Conservation (phyloP, 2,113 vertebrate genomes). For the Propithecus coquereli region DNA sequence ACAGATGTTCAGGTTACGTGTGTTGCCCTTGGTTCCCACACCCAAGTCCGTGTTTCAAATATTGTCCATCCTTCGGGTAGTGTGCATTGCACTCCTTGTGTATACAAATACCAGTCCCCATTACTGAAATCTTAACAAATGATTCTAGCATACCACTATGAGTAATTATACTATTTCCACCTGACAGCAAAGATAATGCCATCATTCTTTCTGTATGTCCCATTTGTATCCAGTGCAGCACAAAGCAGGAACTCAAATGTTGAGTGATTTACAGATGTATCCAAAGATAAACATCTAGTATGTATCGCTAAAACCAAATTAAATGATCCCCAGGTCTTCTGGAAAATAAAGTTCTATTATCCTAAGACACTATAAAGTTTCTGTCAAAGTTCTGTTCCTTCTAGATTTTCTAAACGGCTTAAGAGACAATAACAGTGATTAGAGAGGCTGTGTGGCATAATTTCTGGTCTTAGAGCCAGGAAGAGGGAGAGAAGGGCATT, state of each 20-base stretch:
- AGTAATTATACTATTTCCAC: not conserved
- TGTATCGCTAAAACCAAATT: conserved; percentile 33
- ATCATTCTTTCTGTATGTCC: not conserved
- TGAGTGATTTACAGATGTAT: not conserved
- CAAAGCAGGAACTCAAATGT: conserved; percentile 16
- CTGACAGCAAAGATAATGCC: not conserved
- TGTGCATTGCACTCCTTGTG: too few relatives aligned
- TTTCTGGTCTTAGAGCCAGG: not conserved
- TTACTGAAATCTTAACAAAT: conserved; percentile 1
- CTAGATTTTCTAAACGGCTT: conserved; percentile 1
- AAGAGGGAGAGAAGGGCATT: not conserved
- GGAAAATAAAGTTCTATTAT: conserved; percentile 7
- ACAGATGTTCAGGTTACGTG: too few relatives aligned
- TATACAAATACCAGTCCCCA: too few relatives aligned
- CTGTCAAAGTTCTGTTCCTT: conserved; percentile 8
- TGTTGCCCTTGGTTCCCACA: too few relatives aligned
- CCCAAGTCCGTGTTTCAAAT: too few relatives aligned
- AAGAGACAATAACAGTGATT: conserved; percentile 7
- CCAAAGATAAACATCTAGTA: conserved; percentile 3
- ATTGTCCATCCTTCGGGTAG: too few relatives aligned
- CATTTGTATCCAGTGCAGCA: not conserved
- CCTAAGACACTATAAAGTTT: not conserved
- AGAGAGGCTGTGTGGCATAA: not conserved
- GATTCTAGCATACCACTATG: not conserved
- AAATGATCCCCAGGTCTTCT: conserved; percentile 2